Evolutionary conservation across 1,140 invertebrate species (phyloP).

Genomic region (Babylonia areolata): DNA sequence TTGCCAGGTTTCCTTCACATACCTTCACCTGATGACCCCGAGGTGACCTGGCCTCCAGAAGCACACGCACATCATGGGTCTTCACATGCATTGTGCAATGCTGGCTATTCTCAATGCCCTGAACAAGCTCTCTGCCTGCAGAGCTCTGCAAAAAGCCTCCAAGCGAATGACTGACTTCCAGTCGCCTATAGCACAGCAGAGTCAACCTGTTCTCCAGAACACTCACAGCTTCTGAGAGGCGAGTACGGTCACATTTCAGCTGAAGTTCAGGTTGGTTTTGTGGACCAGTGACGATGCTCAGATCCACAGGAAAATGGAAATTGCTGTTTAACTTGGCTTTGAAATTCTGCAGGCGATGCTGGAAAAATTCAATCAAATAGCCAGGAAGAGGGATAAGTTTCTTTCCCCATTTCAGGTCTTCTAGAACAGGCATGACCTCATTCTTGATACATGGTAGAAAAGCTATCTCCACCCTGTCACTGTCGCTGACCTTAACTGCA

Average conservation of each 20-base stretch:
- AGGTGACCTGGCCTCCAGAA: neutral
- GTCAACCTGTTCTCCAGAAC: neutral
- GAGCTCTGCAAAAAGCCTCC: neutral
- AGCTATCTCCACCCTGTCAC: neutral
- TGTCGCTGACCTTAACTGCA: neutral
- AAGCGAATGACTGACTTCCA: neutral
- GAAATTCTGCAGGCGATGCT: neutral
- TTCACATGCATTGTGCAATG: neutral
- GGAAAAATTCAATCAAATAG: neutral
- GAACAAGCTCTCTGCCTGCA: neutral
- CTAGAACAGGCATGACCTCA: neutral
- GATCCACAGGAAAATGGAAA: neutral
- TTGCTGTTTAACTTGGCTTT: neutral
- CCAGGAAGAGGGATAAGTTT: neutral
- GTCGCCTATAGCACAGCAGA: neutral
- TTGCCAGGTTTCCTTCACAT: constrained; percentile 2
- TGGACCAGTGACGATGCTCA: neutral
- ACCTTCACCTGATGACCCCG: constrained; percentile 3
- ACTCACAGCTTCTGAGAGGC: neutral
- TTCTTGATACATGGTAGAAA: neutral
- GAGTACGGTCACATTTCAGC: too few relatives aligned
- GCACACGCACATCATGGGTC: neutral
- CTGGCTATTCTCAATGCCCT: neutral
- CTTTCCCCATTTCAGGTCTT: neutral
- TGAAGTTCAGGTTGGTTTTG: neutral